These are phyloP conservation scores for Neoaliturus tenellus DNA, from an alignment of 2,888 invertebrate species.

Conservation along the genomic window DNA sequence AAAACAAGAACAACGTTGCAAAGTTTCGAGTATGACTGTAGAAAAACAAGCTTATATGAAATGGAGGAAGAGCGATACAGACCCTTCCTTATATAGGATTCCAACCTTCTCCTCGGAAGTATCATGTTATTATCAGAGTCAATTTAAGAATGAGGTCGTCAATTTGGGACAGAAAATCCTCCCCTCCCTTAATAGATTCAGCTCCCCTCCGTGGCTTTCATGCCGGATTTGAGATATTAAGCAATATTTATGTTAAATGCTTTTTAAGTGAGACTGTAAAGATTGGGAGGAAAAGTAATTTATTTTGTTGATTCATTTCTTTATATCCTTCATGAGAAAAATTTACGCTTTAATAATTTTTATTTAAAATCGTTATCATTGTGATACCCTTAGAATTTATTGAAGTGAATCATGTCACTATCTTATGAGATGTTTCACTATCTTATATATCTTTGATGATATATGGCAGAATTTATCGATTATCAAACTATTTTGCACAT, in stretches of 20 bases:
- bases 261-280: constrained; percentile 1
- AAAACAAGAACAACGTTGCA: no score
- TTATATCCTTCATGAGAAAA: no score
- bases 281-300: not conserved
- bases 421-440: no score
- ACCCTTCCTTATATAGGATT: not conserved
- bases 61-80: not conserved
- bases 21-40: no score
- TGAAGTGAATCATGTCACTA: no score
- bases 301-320: not conserved
- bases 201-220: constrained; percentile 9
- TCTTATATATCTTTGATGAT: no score
- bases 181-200: constrained; percentile 24
- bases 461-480: no score
- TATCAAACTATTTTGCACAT: no score
- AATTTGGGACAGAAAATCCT: constrained; percentile 33
- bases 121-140: constrained; percentile 33
- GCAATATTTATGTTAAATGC: constrained; percentile 15
- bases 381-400: no score
- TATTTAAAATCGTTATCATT: no score
- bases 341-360: no score
- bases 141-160: constrained; percentile 35
- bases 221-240: constrained; percentile 9
- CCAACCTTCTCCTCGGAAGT: constrained; percentile 13
- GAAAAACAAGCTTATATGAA: constrained; percentile 21